These are phyloP conservation scores for Cercopithecus mitis DNA, from an alignment of 2,797 vertebrate genomes.

Conservation along the genomic window DNA sequence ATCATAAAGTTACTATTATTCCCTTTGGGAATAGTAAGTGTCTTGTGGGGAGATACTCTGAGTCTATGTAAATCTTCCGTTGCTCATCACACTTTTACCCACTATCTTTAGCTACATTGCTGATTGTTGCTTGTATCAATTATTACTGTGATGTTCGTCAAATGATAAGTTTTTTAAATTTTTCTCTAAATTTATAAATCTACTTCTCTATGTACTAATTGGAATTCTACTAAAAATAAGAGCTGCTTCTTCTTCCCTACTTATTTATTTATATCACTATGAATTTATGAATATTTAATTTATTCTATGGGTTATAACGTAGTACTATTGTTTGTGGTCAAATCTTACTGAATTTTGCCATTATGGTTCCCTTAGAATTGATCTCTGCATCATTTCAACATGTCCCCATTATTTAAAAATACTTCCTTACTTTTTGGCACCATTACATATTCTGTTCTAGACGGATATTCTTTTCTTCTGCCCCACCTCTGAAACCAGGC, in stretches of 20 bases:
- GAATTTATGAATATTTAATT: neutral
- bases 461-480: neutral
- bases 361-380: neutral
- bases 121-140: neutral
- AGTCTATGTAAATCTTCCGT: neutral
- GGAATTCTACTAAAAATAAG: neutral
- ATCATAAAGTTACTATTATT: neutral
- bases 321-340: neutral
- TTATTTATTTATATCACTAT: neutral
- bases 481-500: neutral
- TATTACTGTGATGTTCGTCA: neutral
- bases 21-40: neutral
- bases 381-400: neutral
- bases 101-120: neutral
- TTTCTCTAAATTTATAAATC: neutral
- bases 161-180: neutral
- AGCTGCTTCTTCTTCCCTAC: neutral
- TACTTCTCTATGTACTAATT: neutral
- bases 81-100: neutral
- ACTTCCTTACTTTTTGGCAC: neutral
- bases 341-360: neutral
- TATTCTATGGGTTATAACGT: neutral
- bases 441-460: neutral
- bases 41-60: neutral
- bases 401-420: neutral